A percentile compares a stretch with the other conserved stretches of the same genome.
phyloP scores from a whole-genome alignment of 2,888 invertebrate species.

The Drosophila kambysellisi region DNA sequence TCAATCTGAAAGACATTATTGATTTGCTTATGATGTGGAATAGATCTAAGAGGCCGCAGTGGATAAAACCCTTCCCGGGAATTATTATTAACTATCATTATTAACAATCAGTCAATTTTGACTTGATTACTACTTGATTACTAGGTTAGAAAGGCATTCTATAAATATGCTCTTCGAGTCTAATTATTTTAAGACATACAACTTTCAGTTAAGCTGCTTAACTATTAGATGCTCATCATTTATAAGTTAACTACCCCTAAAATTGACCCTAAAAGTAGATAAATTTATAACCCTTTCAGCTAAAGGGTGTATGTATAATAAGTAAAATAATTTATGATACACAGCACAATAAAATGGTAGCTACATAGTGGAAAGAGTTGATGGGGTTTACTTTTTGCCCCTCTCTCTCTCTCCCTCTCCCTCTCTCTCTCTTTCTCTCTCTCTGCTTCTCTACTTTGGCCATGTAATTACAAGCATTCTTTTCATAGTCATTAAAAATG shows the following conservation, averaged over 20 bases:
- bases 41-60: background rate
- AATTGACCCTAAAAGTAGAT: background rate
- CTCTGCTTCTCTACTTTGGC: constrained; percentile 37
- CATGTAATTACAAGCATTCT: constrained; percentile 77
- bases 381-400: background rate
- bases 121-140: background rate
- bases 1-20: background rate
- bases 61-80: background rate
- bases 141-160: background rate
- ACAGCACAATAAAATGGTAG: constrained; percentile 60
- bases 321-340: constrained; percentile 67
- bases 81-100: background rate
- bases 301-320: constrained; percentile 26
- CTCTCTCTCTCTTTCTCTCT: constrained; percentile 15
- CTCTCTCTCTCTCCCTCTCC: constrained; percentile 14
- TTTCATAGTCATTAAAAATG: constrained; percentile 78
- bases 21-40: background rate
- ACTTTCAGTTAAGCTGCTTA: too few species aligned
- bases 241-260: background rate
- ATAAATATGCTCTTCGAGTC: too few species aligned
- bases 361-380: constrained; percentile 39
- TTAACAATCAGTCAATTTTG: too few species aligned
- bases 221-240: background rate
- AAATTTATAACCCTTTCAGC: background rate
- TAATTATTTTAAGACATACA: background rate